Evolutionary conservation across 2,888 invertebrate species (phyloP).

Genomic region (Itoplectis maculator): DNA sequence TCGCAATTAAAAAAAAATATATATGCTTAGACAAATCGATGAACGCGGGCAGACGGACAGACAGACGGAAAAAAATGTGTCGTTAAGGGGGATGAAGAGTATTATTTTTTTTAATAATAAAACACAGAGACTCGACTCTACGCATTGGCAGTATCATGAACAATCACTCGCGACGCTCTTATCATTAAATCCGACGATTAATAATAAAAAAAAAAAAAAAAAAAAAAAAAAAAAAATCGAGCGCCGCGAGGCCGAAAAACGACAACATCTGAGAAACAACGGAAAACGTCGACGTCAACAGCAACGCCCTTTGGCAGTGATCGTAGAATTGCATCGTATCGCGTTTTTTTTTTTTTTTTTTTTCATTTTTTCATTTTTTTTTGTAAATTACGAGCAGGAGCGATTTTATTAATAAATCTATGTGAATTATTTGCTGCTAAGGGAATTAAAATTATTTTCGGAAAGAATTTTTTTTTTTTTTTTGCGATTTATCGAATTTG

Average conservation of each 20-base stretch:
- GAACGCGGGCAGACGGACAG: constrained; percentile 66
- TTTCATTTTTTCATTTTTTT: constrained; percentile 36
- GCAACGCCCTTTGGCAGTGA: constrained; percentile 84
- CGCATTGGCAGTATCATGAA: constrained; percentile 83
- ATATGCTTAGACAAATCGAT: constrained; percentile 59
- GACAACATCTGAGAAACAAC: constrained; percentile 74
- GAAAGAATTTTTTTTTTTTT: constrained; percentile 37
- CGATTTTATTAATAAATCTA: no score
- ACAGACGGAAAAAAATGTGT: constrained; percentile 67
- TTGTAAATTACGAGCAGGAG: no score
- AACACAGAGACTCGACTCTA: constrained; percentile 78
- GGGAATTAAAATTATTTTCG: no score
- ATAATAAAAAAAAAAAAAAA: no score
- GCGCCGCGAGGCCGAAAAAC: constrained; percentile 70
- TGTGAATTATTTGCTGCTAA: no score
- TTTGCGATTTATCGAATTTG: constrained; percentile 35
- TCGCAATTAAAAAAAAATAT: constrained; percentile 52
- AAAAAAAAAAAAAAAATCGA: no score
- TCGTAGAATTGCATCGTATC: constrained; percentile 80
- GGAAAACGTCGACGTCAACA: constrained; percentile 80
- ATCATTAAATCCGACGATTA: constrained; percentile 57
- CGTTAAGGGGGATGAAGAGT: constrained; percentile 71
- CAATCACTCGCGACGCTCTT: constrained; percentile 74
- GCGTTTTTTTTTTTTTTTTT: constrained; percentile 56
- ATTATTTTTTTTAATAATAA: constrained; percentile 75